Evolutionary conservation across 2,113 vertebrate genomes (phyloP).

Genomic region (Casuarius casuarius): DNA sequence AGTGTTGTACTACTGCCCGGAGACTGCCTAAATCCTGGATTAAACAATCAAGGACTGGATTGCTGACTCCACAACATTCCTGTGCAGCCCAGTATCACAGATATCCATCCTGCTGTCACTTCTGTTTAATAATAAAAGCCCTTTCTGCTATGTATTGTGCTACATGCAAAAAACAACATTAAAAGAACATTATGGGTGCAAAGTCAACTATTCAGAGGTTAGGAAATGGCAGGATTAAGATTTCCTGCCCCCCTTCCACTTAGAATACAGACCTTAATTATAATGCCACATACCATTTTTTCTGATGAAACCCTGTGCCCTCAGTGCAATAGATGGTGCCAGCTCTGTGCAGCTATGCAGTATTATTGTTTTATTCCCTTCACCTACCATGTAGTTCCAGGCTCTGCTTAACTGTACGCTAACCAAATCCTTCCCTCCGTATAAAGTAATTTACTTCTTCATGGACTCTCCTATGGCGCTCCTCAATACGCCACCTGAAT

Average conservation of each 20-base stretch:
- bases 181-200: background rate
- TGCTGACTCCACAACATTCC: slow-evolving; percentile 47
- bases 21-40: slow-evolving; percentile 38
- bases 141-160: background rate
- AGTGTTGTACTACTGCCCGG: background rate
- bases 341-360: background rate
- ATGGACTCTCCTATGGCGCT: background rate
- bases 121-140: slow-evolving; percentile 15
- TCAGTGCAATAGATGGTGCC: slow-evolving; percentile 30
- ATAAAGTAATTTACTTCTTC: slow-evolving; percentile 44
- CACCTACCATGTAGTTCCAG: background rate
- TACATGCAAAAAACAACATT: background rate
- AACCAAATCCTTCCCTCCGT: background rate
- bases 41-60: background rate
- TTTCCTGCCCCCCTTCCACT: background rate
- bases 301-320: background rate
- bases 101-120: slow-evolving; percentile 19
- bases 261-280: background rate
- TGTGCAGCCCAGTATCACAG: background rate
- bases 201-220: background rate
- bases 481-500: slow-evolving; percentile 52
- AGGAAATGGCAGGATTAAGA: slow-evolving; percentile 16
- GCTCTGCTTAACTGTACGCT: background rate
- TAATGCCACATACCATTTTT: background rate
- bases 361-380: background rate